These are phyloP conservation scores for Aselliscus stoliczkanus DNA, from an alignment of 2,797 vertebrate species.

Conservation along the genomic window DNA sequence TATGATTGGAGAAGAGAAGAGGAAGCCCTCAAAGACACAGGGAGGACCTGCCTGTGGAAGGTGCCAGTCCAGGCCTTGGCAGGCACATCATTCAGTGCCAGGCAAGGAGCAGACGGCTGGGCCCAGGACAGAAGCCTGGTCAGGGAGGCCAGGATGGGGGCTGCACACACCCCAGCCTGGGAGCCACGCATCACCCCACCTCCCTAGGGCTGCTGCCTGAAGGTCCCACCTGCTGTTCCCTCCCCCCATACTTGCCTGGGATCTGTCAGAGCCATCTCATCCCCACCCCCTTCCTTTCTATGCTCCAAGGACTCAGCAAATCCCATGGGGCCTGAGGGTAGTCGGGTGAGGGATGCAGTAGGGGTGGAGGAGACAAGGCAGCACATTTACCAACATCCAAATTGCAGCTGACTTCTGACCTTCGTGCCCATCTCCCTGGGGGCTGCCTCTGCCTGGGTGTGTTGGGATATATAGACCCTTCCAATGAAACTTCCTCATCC, in stretches of 20 bases:
- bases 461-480: background rate
- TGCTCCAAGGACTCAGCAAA: background rate
- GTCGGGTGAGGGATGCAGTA: background rate
- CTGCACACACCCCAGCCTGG: background rate
- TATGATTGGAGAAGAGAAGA: background rate
- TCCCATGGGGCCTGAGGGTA: background rate
- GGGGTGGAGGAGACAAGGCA: background rate
- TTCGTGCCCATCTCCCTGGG: background rate
- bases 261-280: background rate
- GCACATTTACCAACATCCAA: background rate
- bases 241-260: background rate
- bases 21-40: background rate
- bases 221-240: background rate
- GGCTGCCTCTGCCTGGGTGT: background rate
- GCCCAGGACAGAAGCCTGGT: background rate
- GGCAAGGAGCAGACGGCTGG: background rate
- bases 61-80: background rate
- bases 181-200: background rate
- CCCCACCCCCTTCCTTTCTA: background rate
- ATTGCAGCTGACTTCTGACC: background rate
- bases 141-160: background rate
- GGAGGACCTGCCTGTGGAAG: background rate
- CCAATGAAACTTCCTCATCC: background rate
- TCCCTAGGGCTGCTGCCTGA: fast-evolving
- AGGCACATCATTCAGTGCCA: background rate